Percentiles rank a stretch among this genome's conserved stretches.
Conservation (phyloP, 1,140 invertebrate species). For the Cydia amplana region DNA sequence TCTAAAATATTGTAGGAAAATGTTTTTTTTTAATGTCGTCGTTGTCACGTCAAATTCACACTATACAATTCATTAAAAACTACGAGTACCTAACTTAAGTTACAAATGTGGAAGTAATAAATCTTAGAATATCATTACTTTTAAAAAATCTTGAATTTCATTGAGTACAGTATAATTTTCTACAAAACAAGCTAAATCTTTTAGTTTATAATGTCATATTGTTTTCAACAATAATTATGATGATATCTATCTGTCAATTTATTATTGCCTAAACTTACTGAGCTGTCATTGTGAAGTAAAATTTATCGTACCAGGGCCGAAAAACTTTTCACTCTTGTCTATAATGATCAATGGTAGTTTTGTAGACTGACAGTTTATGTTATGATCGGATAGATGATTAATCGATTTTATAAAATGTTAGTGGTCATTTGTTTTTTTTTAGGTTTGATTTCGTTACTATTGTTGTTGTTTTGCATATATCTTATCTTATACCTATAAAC, state of each 20-base stretch:
- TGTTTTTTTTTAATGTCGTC: background rate
- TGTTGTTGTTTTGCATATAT: too few relatives aligned
- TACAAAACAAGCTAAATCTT: too few relatives aligned
- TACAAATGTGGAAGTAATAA: too few relatives aligned
- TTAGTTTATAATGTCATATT: background rate
- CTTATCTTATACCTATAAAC: too few relatives aligned
- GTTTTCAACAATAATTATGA: background rate
- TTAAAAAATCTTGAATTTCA: too few relatives aligned
- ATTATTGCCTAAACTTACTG: background rate
- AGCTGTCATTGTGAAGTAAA: background rate
- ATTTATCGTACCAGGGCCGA: background rate
- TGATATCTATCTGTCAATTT: background rate
- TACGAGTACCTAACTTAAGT: too few relatives aligned
- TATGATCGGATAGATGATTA: background rate
- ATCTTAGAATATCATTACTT: too few relatives aligned
- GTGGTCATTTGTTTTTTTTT: background rate
- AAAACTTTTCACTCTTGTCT: constrained; percentile 15
- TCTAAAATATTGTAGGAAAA: background rate
- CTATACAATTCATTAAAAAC: too few relatives aligned
- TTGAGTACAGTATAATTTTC: too few relatives aligned
- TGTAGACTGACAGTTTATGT: background rate
- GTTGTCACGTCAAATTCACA: too few relatives aligned
- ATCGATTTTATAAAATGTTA: background rate
- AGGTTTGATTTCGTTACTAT: background rate
- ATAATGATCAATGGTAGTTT: constrained; percentile 2